These are phyloP conservation scores for Geodia barretti DNA, from an alignment of 37 sponge, comb jelly and placozoan genomes.

Conservation along the genomic window DNA sequence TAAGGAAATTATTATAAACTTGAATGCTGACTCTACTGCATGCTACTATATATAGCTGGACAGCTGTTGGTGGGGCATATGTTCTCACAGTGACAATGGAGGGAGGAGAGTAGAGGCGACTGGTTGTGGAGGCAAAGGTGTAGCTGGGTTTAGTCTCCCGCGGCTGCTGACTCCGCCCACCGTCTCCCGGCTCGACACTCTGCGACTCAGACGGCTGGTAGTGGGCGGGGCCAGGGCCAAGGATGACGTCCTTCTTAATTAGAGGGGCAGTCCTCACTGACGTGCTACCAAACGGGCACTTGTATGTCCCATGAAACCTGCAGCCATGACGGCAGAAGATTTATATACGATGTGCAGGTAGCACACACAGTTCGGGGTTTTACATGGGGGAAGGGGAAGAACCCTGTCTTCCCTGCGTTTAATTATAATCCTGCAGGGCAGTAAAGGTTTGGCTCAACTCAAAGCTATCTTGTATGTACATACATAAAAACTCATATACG, in stretches of 20 bases:
- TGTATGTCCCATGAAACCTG: background rate
- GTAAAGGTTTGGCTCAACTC: too few relatives aligned
- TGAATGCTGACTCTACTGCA: background rate
- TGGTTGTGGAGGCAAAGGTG: slow-evolving; percentile 73
- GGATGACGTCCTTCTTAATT: slow-evolving; percentile 64
- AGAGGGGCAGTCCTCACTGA: slow-evolving; percentile 87
- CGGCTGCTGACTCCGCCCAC: too few relatives aligned
- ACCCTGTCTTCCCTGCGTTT: too few relatives aligned
- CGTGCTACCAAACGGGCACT: slow-evolving; percentile 87
- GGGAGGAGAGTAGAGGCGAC: slow-evolving; percentile 71
- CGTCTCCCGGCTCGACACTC: too few relatives aligned
- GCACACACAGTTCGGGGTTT: too few relatives aligned
- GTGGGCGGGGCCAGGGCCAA: slow-evolving; percentile 79
- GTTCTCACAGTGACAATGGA: slow-evolving; percentile 61
- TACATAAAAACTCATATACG: too few relatives aligned
- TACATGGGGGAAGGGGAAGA: too few relatives aligned
- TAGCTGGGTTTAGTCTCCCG: slow-evolving; percentile 14
- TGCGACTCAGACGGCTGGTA: too few relatives aligned
- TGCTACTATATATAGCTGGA: background rate
- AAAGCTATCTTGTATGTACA: too few relatives aligned
- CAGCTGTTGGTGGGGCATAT: background rate
- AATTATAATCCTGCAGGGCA: too few relatives aligned
- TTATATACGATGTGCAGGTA: too few relatives aligned
- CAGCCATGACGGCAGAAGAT: background rate
- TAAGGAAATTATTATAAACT: too few relatives aligned